Evolutionary conservation across 1,140 invertebrate genomes (phyloP).

Genomic region (Uloborus diversus): DNA sequence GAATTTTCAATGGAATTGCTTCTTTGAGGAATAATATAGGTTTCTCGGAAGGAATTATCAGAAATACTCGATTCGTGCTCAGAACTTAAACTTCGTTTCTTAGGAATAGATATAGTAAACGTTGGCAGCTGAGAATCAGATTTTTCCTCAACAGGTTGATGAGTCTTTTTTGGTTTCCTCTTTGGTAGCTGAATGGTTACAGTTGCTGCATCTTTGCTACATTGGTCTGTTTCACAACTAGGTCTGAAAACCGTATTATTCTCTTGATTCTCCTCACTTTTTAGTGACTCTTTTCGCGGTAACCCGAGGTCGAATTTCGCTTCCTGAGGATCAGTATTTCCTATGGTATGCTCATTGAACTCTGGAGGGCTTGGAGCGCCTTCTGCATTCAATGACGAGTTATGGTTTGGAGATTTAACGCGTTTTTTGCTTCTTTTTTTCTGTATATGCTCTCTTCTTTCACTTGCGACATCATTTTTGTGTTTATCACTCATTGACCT

Average conservation of each 20-base stretch:
- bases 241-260: neutral
- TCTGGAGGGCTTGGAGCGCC: too few relatives aligned
- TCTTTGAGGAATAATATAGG: too few relatives aligned
- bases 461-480: neutral
- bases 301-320: too few relatives aligned
- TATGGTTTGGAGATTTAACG: slow-evolving; percentile 11
- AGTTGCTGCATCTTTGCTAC: neutral
- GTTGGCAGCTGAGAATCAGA: neutral
- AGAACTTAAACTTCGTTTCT: slow-evolving; percentile 41
- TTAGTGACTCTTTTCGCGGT: neutral
- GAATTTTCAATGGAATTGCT: neutral
- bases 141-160: neutral
- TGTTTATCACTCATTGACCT: slow-evolving; percentile 36
- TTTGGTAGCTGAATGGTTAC: slow-evolving; percentile 42
- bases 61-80: slow-evolving; percentile 33
- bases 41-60: too few relatives aligned
- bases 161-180: slow-evolving; percentile 19
- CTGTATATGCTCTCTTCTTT: slow-evolving; percentile 5
- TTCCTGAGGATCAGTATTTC: too few relatives aligned
- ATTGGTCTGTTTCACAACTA: neutral
- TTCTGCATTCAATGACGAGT: neutral
- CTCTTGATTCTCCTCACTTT: neutral
- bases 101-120: slow-evolving; percentile 30
- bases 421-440: slow-evolving; percentile 24
- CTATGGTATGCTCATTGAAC: too few relatives aligned